Evolutionary conservation across 2,113 vertebrate species (phyloP).

Genomic region (Crypturellus undulatus): DNA sequence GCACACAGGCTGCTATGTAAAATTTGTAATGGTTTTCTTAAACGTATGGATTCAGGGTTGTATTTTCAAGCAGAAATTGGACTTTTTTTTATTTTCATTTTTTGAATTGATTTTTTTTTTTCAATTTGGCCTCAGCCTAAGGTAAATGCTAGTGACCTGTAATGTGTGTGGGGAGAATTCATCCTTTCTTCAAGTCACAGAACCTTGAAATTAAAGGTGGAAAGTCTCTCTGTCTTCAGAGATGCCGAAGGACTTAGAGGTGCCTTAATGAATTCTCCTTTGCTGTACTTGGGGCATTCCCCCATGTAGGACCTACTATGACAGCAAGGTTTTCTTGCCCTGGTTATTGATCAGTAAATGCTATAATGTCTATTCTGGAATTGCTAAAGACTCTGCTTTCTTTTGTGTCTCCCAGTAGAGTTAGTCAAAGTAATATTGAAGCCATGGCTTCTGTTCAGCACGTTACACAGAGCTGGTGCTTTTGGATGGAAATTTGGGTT

Average conservation of each 20-base stretch:
- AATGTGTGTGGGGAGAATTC: background rate
- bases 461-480: background rate
- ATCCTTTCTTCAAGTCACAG: background rate
- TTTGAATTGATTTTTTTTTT: background rate
- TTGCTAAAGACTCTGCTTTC: background rate
- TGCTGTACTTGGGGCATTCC: background rate
- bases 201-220: background rate
- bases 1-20: background rate
- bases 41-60: background rate
- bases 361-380: background rate
- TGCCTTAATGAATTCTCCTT: background rate
- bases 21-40: background rate
- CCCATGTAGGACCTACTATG: background rate
- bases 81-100: background rate
- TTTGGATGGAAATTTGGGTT: background rate
- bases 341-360: background rate
- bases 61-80: background rate
- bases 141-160: background rate
- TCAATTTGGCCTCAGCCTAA: background rate
- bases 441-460: background rate
- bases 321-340: background rate
- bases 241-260: background rate
- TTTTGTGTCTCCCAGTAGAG: background rate
- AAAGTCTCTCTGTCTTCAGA: background rate
- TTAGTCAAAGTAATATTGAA: background rate